Evolutionary conservation across 2,113 vertebrate genomes (phyloP), one percentile per base, ranked within the genome.

Genomic region (Tenrec ecaudatus): DNA sequence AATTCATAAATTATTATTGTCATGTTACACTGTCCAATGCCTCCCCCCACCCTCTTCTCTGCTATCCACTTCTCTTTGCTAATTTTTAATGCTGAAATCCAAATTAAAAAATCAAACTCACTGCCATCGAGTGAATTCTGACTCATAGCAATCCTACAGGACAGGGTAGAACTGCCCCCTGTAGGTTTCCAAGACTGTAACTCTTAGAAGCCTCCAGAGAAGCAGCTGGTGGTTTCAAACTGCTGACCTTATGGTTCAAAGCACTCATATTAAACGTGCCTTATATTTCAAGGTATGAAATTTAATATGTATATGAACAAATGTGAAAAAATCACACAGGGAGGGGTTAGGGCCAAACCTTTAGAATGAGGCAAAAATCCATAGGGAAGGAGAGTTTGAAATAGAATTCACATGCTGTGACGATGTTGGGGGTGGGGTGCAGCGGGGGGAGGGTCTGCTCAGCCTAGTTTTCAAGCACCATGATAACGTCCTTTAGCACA

Each of bases 201-300:
- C 47, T 53, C 47, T 53, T 10, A 14, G 47, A 53, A 10, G 47
- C 11, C 47, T 53, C 11, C 47, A 10, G 9, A 53, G 1, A 10
- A 53, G 47, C 47, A 53, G 47, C 47, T 53, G 47, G 47, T 53
- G 47, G 47, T 53, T 14, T 53, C 12, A 14, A 53, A 53, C 9
- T 53, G 47, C 47, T 53, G 47, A 53, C 47, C 47, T 53, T 53
- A 53, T 53, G 47, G 47, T 53, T 82, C 25, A 87, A 94, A 83
- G 62, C 47, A 89, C 11, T 88, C 29, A 94, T 81, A 93, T 89
- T 86, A 58, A 94, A 86, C 88, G 93, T 89, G 40, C 43, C 91
- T 82, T 71, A 86, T 69, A 38, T 25, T 86, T 88, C n/a, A 81
- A 47, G 90, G 27, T 23, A 82, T 69, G 84, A 93, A 88, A 76